Conservation (phyloP, 2,888 invertebrate species). For the Andrena camellia region DNA sequence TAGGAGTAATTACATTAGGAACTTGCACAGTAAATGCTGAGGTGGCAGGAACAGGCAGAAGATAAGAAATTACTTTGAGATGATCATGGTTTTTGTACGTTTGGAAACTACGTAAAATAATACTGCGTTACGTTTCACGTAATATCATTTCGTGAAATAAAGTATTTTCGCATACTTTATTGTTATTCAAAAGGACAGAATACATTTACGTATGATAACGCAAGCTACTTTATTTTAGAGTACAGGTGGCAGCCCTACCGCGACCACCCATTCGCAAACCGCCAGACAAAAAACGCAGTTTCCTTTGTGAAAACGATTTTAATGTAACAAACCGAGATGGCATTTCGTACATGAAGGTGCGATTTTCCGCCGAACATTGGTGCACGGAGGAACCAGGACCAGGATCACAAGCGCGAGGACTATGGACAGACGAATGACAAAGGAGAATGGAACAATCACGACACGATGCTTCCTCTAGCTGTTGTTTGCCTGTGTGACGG, state of each 20-base stretch:
- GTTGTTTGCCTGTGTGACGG: slow-evolving; percentile 39
- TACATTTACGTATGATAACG: too few relatives aligned
- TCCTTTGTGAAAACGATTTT: slow-evolving; percentile 33
- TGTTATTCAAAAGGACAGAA: too few relatives aligned
- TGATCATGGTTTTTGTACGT: too few relatives aligned
- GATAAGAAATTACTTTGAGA: too few relatives aligned
- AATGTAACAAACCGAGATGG: slow-evolving; percentile 8
- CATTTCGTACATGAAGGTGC: slow-evolving; percentile 26
- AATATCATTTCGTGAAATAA: too few relatives aligned
- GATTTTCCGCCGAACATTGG: background rate
- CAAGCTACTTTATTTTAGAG: too few relatives aligned
- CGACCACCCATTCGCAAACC: background rate
- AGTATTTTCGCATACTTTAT: too few relatives aligned
- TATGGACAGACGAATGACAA: slow-evolving; percentile 15
- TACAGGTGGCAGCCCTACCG: background rate
- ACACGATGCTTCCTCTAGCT: slow-evolving; percentile 39
- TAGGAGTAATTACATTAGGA: too few relatives aligned
- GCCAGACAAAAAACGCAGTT: slow-evolving; percentile 2
- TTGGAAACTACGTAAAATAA: too few relatives aligned
- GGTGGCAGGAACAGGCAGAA: too few relatives aligned
- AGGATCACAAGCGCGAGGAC: slow-evolving; percentile 19
- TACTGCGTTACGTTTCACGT: too few relatives aligned
- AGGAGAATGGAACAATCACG: slow-evolving; percentile 17
- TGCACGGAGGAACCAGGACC: background rate
- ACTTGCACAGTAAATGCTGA: too few relatives aligned